Percentiles rank a stretch among this genome's conserved stretches.
phyloP scores from a whole-genome alignment of 92 coral and sea anemone species.

The Desmophyllum pertusum region DNA sequence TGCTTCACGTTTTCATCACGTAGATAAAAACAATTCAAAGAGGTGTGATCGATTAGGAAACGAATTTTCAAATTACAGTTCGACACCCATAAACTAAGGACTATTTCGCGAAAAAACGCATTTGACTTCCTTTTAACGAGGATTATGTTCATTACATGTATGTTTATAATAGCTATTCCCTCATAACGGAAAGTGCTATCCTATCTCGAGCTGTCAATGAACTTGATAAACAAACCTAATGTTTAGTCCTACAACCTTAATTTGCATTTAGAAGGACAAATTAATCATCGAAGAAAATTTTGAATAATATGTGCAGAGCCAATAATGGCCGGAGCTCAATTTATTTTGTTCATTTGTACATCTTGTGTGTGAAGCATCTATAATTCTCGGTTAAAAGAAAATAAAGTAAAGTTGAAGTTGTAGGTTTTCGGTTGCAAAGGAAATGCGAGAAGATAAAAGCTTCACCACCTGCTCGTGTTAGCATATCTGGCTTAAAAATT shows the following conservation, averaged over 20 bases:
- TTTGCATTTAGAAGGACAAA: slow-evolving; percentile 18
- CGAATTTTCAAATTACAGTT: not conserved
- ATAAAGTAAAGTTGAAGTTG: not conserved
- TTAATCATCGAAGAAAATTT: slow-evolving; percentile 16
- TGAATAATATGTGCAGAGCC: not conserved
- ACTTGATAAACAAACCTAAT: not conserved
- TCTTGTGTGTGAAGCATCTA: not conserved
- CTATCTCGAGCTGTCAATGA: not conserved
- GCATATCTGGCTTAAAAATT: slow-evolving; percentile 7
- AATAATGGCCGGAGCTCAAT: not conserved
- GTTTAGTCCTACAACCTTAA: not conserved
- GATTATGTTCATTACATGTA: too few relatives aligned
- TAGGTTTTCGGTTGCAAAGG: not conserved
- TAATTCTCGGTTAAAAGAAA: not conserved
- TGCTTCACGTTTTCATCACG: not conserved
- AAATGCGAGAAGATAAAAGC: not conserved
- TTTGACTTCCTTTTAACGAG: not conserved
- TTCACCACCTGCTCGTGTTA: slow-evolving; percentile 6
- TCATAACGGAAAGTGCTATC: not conserved
- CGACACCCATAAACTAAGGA: not conserved
- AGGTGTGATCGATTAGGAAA: too few relatives aligned
- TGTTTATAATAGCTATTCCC: not conserved
- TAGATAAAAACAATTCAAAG: too few relatives aligned
- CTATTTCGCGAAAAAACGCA: not conserved
- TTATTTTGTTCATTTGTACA: not conserved